Conservation (phyloP, 2,797 vertebrate genomes). For the Melanogrammus aeglefinus region DNA sequence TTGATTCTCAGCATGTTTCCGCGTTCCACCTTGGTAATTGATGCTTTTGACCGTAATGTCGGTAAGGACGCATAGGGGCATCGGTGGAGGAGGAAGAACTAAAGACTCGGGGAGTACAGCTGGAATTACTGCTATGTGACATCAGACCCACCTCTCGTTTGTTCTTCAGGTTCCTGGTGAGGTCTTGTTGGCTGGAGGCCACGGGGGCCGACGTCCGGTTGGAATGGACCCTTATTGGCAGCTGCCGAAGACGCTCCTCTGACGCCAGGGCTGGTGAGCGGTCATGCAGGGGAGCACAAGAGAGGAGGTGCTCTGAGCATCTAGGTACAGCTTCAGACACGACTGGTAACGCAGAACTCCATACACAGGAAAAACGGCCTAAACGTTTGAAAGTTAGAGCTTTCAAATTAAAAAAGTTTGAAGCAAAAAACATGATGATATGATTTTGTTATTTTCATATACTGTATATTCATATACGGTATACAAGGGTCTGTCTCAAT, state of each 20-base stretch:
- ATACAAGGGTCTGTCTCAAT: background rate
- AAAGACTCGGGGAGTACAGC: background rate
- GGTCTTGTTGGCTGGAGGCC: constrained; percentile 94
- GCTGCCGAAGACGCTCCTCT: constrained; percentile 90
- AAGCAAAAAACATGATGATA: no score
- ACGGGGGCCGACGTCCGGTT: constrained; percentile 85
- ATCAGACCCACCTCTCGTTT: constrained; percentile 78
- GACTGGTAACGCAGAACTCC: background rate
- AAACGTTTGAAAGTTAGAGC: background rate
- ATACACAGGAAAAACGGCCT: background rate
- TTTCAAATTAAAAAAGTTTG: background rate
- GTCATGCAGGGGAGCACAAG: constrained; percentile 23
- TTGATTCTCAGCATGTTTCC: background rate
- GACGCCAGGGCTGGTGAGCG: constrained; percentile 85
- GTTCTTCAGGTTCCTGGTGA: constrained; percentile 89
- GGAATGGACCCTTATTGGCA: constrained; percentile 91
- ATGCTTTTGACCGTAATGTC: background rate
- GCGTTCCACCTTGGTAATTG: background rate
- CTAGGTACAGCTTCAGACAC: background rate
- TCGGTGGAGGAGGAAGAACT: background rate
- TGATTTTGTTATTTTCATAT: background rate
- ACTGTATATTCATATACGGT: no score
- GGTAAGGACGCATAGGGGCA: background rate
- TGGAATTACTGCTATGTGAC: background rate
- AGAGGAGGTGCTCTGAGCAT: background rate